Conservation (phyloP, 2,888 invertebrate genomes). For the Neria commutata region DNA sequence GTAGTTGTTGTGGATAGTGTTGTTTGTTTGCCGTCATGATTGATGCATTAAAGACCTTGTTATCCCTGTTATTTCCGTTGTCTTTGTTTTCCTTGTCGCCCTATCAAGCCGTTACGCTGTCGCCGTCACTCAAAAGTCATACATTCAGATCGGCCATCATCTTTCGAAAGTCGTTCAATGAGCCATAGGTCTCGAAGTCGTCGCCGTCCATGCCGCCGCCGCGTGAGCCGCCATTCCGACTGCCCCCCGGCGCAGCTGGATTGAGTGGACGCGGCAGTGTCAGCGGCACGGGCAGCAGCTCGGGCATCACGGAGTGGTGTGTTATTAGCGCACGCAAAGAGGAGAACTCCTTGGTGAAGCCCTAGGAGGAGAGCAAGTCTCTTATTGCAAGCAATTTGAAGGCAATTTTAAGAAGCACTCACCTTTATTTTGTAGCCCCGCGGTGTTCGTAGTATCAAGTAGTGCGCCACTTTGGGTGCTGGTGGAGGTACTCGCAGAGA, state of each 20-base stretch:
- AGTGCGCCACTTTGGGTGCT: constrained; percentile 85
- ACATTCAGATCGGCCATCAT: constrained; percentile 79
- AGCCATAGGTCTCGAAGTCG: constrained; percentile 76
- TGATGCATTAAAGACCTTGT: too few relatives aligned
- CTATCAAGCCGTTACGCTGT: too few relatives aligned
- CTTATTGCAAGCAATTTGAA: not conserved
- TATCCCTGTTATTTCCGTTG: too few relatives aligned
- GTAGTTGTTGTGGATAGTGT: too few relatives aligned
- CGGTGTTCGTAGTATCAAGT: constrained; percentile 86
- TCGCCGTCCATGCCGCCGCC: constrained; percentile 63
- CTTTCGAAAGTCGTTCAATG: constrained; percentile 74
- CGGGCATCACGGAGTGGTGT: constrained; percentile 98
- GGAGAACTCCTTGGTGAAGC: constrained; percentile 95
- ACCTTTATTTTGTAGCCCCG: constrained; percentile 95
- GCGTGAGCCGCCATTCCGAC: constrained; percentile 31
- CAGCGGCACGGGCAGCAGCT: constrained; percentile 91
- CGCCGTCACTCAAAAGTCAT: constrained; percentile 45
- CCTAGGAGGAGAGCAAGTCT: constrained; percentile 70
- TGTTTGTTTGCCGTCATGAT: not conserved
- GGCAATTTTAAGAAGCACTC: constrained; percentile 34
- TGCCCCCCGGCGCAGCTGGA: not conserved
- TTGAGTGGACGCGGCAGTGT: constrained; percentile 71
- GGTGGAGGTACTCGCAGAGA: constrained; percentile 90
- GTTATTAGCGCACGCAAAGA: constrained; percentile 90
- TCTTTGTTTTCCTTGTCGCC: too few relatives aligned